A percentile compares a stretch with the other conserved stretches of the same genome.
phyloP scores from a whole-genome alignment of 2,888 invertebrate species.

The Metopia argyrocephala region DNA sequence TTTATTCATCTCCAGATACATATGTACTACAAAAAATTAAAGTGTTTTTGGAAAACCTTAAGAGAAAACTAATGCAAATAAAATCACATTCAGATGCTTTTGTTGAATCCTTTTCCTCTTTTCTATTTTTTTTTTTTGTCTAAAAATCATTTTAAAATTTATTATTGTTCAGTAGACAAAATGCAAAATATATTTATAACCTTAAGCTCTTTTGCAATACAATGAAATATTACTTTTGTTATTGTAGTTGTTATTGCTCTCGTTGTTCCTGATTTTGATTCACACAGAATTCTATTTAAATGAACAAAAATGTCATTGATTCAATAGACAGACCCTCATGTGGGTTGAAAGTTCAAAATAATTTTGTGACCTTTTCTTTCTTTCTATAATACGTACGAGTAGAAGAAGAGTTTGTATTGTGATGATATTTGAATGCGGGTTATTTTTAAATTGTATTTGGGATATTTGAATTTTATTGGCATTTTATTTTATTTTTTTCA shows the following conservation, averaged over 20 bases:
- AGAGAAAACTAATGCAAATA: neutral
- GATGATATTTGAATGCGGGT: neutral
- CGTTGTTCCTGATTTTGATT: neutral
- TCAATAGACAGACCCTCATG: neutral
- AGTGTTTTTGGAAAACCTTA: slow-evolving; percentile 17
- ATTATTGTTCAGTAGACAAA: neutral
- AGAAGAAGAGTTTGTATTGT: neutral
- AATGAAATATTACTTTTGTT: neutral
- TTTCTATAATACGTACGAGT: neutral
- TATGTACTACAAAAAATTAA: slow-evolving; percentile 37
- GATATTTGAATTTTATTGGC: neutral
- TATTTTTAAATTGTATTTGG: neutral
- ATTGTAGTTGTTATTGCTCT: neutral
- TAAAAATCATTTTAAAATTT: neutral
- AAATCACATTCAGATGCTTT: neutral
- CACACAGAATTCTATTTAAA: neutral
- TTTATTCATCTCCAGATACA: neutral
- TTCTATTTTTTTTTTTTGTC: neutral
- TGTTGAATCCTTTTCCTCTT: neutral
- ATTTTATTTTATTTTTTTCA: neutral
- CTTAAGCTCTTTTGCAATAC: slow-evolving; percentile 25
- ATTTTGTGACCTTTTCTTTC: neutral
- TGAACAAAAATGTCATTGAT: slow-evolving; percentile 3
- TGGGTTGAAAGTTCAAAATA: slow-evolving; percentile 10
- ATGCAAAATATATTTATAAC: slow-evolving; percentile 13